Conservation (phyloP, 2,797 vertebrate genomes). For the Odontamblyopus rebecca region DNA sequence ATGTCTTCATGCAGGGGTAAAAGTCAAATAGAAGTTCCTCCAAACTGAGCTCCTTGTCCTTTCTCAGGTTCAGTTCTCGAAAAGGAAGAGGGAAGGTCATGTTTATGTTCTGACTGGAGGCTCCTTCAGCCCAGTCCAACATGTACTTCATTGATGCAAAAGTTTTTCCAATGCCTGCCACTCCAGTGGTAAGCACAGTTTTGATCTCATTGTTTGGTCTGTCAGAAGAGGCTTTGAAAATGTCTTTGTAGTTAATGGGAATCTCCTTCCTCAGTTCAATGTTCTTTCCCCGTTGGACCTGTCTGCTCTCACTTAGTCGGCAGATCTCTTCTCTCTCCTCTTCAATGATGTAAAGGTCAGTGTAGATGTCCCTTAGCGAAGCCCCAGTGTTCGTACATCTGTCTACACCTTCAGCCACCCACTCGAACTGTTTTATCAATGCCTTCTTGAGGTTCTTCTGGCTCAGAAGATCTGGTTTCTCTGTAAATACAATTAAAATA, state of each 20-base stretch:
- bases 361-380: conserved; percentile 48
- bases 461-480: conserved; percentile 26
- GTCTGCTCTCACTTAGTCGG: conserved; percentile 13
- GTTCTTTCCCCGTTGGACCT: conserved; percentile 27
- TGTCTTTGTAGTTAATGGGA: conserved; percentile 33
- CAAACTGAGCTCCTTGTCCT: conserved; percentile 21
- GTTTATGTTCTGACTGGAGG: conserved; percentile 33
- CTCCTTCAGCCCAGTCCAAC: conserved; percentile 55
- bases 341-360: conserved; percentile 55
- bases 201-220: background rate
- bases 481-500: conserved; percentile 24
- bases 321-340: conserved; percentile 36
- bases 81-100: conserved; percentile 50
- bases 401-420: conserved; percentile 38
- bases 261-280: conserved; percentile 40
- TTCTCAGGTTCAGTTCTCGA: conserved; percentile 45
- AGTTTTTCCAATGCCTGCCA: conserved; percentile 60
- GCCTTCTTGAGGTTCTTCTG: conserved; percentile 27
- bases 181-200: conserved; percentile 54
- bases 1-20: conserved; percentile 25
- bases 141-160: conserved; percentile 57
- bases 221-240: conserved; percentile 25
- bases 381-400: conserved; percentile 14
- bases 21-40: conserved; percentile 35
- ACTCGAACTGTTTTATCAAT: conserved; percentile 18